A percentile compares a stretch with the other conserved stretches of the same genome.
Evolutionary conservation across 1,140 invertebrate genomes (phyloP).

Genomic region (Notospermus geniculatus): DNA sequence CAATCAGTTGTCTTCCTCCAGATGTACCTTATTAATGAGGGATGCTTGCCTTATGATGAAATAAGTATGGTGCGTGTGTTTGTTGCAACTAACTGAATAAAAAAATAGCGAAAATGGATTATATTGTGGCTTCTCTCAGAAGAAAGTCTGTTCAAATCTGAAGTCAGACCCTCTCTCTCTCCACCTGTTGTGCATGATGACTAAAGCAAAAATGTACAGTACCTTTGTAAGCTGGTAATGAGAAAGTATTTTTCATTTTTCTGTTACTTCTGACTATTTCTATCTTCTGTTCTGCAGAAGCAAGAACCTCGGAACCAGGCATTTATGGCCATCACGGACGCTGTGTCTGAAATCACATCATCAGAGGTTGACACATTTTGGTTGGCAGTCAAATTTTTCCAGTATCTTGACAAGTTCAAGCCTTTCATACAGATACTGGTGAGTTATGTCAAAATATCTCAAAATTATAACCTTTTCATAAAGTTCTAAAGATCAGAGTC

Average conservation of each 20-base stretch:
- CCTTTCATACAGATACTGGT: conserved; percentile 23
- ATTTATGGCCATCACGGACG: conserved; percentile 65
- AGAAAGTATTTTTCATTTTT: no score
- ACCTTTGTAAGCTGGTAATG: no score
- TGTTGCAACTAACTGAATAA: not conserved
- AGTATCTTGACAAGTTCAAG: conserved; percentile 51
- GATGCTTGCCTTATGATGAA: conserved; percentile 65
- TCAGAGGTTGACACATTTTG: conserved; percentile 75
- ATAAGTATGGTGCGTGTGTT: conserved; percentile 37
- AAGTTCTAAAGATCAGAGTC: no score
- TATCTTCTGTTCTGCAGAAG: not conserved
- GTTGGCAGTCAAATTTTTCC: conserved; percentile 71
- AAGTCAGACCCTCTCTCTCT: not conserved
- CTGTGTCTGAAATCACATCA: conserved; percentile 68
- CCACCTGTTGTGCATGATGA: no score
- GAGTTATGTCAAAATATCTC: no score
- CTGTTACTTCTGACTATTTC: conserved; percentile 1
- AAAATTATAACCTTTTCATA: no score
- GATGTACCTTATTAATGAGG: conserved; percentile 74
- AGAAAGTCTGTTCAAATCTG: no score
- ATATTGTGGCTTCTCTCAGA: no score
- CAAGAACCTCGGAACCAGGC: conserved; percentile 10
- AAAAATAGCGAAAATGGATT: conserved; percentile 1
- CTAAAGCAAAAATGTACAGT: no score
- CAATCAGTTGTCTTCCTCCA: conserved; percentile 66